Conservation (phyloP, 2,888 invertebrate species). For the Augiades crinisus region DNA sequence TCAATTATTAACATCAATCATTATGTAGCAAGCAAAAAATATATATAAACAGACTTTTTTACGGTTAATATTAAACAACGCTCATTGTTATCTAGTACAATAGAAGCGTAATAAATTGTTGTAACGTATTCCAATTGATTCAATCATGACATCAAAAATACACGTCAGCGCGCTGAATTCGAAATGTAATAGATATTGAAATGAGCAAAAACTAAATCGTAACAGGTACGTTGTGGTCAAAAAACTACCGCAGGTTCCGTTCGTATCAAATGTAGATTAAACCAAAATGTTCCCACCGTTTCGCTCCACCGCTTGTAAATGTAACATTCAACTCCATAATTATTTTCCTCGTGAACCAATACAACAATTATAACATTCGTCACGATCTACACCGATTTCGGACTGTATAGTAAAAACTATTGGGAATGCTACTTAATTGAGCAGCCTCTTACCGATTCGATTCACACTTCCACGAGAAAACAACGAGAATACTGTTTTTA, state of each 20-base stretch:
- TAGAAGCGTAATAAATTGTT: neutral
- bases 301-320: slow-evolving; percentile 67
- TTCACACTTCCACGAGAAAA: slow-evolving; percentile 28
- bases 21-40: no score
- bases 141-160: neutral
- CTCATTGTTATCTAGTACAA: neutral
- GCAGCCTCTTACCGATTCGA: slow-evolving; percentile 43
- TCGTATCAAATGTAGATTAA: slow-evolving; percentile 70
- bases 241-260: slow-evolving; percentile 59
- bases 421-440: slow-evolving; percentile 55
- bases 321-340: slow-evolving; percentile 65
- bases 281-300: slow-evolving; percentile 75
- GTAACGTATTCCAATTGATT: neutral
- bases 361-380: slow-evolving; percentile 73
- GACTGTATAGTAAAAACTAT: slow-evolving; percentile 60
- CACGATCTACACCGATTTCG: slow-evolving; percentile 60
- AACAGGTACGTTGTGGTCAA: slow-evolving; percentile 44
- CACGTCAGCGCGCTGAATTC: neutral
- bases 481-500: no score
- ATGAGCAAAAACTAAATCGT: slow-evolving; percentile 20
- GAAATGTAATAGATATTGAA: slow-evolving; percentile 12
- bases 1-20: no score
- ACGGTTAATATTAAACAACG: no score
- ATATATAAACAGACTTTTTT: no score
- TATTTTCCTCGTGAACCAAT: slow-evolving; percentile 75